Base-by-base conservation (phyloP, 1,140 invertebrate species). In the Eumaeus atala region DNA sequence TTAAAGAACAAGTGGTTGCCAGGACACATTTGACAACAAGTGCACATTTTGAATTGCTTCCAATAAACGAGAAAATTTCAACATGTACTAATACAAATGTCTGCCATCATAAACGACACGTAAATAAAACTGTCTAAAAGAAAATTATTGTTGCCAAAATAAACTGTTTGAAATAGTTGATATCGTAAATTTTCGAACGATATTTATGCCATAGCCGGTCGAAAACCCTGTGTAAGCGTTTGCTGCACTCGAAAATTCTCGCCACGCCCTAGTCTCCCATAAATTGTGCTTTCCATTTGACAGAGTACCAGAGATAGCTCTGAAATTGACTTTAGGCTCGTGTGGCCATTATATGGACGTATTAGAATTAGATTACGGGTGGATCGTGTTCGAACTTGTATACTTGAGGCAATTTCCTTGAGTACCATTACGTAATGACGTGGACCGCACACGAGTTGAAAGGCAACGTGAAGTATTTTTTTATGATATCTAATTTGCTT, bases 221-320 rank as follows among this genome's bases (percentile, higher is more conserved):
- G 48, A 44, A 48, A 61, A 44, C 48, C 54, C 56, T 36, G 44
- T 57, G 40, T 48, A 52, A 54, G 51, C 51, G 44, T 59, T 59
- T 51, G 61, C 55, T 62, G 51, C 54, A 49, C 34, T 59, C 40
- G 62, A 56, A 61, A 51, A 64, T 64, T 57, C 56, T 53, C 60
- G 56, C 57, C 58, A 57, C 55, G 62, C 59, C 58, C 63, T 49
- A 17, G 17, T 56, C 40, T 38, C 50, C 54, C 57, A 69, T 67
- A 69, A 66, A 72, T 72, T 66, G 52, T 61, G 50, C 65, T 72
- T 63, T 67, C 58, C 60, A 64, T 71, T 66, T 56, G 64, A 69
- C 62, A 64, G 58, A 60, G 56, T 59, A 63, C 54, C 54, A 47
- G 48, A 63, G 58, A 69, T 64, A 61, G 54, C 58, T 51, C 51